Evolutionary conservation across 2,888 invertebrate genomes (phyloP).

Genomic region (Mythimna impura): DNA sequence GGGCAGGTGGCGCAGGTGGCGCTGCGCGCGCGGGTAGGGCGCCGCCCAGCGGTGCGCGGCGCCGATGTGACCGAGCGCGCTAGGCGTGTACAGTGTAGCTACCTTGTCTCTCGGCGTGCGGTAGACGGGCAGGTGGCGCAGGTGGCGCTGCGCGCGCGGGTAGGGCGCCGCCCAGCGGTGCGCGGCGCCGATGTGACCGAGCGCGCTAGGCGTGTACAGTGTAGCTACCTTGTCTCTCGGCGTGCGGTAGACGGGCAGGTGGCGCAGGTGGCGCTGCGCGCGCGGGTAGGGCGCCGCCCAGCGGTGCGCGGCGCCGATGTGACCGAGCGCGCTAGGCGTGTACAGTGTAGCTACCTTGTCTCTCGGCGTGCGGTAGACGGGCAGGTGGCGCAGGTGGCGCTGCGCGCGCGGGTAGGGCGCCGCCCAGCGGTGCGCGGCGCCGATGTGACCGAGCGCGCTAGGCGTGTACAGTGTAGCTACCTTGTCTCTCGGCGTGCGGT

Average conservation of each 20-base stretch:
- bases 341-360: too few relatives aligned
- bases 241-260: neutral
- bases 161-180: neutral
- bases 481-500: neutral
- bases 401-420: conserved; percentile 3
- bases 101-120: too few relatives aligned
- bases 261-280: neutral
- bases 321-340: too few relatives aligned
- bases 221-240: too few relatives aligned
- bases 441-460: too few relatives aligned
- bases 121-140: neutral
- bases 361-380: neutral
- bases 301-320: too few relatives aligned
- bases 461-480: neutral
- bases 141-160: conserved; percentile 1
- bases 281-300: neutral
- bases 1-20: neutral
- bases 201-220: too few relatives aligned
- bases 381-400: neutral
- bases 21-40: conserved; percentile 3
- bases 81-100: too few relatives aligned
- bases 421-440: neutral
- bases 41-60: neutral
- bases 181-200: too few relatives aligned
- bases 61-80: too few relatives aligned